These are phyloP conservation scores for Carettochelys insculpta DNA, from an alignment of 2,113 vertebrate species.

Conservation along the genomic window DNA sequence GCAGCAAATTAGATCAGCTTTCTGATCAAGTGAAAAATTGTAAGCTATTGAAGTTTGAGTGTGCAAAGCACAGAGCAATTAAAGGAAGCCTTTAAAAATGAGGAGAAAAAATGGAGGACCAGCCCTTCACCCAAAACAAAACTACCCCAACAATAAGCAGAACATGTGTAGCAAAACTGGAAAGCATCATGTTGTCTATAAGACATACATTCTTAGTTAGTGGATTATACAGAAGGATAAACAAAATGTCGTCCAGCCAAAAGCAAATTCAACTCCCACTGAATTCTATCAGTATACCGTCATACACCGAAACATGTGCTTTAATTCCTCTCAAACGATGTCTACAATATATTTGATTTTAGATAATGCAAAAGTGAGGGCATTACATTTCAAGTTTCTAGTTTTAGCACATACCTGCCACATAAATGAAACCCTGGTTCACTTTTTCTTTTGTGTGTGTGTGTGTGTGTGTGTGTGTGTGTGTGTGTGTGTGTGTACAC, in stretches of 20 bases:
- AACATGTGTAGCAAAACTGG: neutral
- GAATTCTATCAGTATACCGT: neutral
- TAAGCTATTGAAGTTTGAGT: slow-evolving; percentile 45
- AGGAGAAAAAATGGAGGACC: slow-evolving; percentile 1
- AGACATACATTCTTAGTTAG: neutral
- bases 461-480: too few species aligned
- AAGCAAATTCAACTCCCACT: neutral
- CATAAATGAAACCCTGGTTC: neutral
- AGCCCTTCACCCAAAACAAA: slow-evolving; percentile 2
- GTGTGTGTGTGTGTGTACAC: too few species aligned
- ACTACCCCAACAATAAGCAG: neutral
- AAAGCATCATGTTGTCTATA: neutral
- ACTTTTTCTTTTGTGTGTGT: neutral
- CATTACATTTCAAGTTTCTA: neutral
- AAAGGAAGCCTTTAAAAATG: slow-evolving; percentile 12
- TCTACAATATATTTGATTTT: neutral
- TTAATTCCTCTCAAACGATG: neutral
- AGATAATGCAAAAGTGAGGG: neutral
- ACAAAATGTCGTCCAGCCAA: neutral
- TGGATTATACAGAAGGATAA: neutral
- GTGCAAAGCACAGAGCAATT: slow-evolving; percentile 20
- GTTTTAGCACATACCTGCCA: neutral
- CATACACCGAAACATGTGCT: neutral
- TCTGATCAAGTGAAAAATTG: slow-evolving; percentile 55
- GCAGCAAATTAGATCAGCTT: slow-evolving; percentile 53